These are phyloP conservation scores for Leucopsar rothschildi DNA, from an alignment of 2,113 vertebrate species.

Conservation along the genomic window DNA sequence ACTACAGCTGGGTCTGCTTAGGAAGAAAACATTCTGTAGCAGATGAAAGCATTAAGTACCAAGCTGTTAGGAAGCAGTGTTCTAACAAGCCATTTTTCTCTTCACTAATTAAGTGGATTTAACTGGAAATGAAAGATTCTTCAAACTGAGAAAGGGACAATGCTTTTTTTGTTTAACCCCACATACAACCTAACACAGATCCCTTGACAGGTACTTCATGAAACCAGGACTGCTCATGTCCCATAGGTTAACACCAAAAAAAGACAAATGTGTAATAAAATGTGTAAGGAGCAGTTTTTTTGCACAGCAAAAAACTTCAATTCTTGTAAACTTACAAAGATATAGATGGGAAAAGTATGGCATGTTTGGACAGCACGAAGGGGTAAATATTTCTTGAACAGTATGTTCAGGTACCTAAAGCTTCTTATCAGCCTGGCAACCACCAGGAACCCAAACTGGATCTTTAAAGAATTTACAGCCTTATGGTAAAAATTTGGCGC, in stretches of 20 bases:
- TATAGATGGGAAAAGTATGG: not conserved
- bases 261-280: not conserved
- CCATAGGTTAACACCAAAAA: not conserved
- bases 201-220: not conserved
- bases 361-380: not conserved
- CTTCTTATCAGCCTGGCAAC: not conserved
- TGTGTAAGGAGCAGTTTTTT: not conserved
- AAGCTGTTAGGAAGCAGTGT: not conserved
- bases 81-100: not conserved
- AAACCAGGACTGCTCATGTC: not conserved
- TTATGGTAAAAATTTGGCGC: not conserved
- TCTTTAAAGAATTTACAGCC: not conserved
- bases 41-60: not conserved
- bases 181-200: not conserved
- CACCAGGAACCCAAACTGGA: not conserved
- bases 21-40: not conserved
- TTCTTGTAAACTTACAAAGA: not conserved
- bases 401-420: not conserved
- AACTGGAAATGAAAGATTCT: not conserved
- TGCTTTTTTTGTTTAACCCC: not conserved
- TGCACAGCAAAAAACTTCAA: not conserved
- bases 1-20: not conserved
- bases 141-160: not conserved
- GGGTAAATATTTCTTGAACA: not conserved
- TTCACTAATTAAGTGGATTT: not conserved